phyloP scores from a whole-genome alignment of 2,113 vertebrate species.

The Anthoscopus minutus region DNA sequence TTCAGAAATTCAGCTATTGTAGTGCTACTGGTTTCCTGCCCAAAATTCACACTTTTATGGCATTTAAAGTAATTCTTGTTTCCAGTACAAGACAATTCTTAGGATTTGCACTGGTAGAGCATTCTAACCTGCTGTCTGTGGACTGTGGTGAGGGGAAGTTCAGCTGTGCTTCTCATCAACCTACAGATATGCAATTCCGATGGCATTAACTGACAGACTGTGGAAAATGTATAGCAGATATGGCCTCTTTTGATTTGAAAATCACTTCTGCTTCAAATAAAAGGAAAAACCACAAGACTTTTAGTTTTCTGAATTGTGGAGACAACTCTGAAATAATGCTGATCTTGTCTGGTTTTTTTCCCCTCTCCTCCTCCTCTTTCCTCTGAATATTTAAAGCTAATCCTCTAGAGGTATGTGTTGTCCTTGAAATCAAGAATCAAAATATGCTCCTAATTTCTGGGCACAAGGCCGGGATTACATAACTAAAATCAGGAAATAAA shows the following conservation, averaged over 20 bases:
- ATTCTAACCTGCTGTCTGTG: not conserved
- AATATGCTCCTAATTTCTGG: not conserved
- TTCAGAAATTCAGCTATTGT: not conserved
- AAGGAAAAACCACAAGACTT: not conserved
- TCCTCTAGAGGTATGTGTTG: not conserved
- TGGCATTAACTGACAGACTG: not conserved
- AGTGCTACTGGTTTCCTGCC: not conserved
- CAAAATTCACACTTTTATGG: not conserved
- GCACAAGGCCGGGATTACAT: not conserved
- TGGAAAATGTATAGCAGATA: not conserved
- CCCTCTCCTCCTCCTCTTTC: not conserved
- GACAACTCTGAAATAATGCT: not conserved
- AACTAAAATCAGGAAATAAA: not conserved
- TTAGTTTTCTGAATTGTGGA: not conserved
- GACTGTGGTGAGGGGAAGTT: not conserved
- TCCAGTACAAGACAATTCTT: not conserved
- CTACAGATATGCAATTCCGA: not conserved
- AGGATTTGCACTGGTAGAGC: not conserved
- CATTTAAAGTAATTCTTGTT: not conserved
- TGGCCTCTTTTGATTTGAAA: not conserved
- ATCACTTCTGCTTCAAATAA: not conserved
- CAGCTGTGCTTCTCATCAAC: not conserved
- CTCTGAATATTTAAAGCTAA: not conserved
- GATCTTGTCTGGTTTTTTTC: not conserved
- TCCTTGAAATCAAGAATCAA: slow-evolving; percentile 12